These are phyloP conservation scores for Omphaloscelis lunosa DNA, from an alignment of 2,888 invertebrate species.

Conservation along the genomic window DNA sequence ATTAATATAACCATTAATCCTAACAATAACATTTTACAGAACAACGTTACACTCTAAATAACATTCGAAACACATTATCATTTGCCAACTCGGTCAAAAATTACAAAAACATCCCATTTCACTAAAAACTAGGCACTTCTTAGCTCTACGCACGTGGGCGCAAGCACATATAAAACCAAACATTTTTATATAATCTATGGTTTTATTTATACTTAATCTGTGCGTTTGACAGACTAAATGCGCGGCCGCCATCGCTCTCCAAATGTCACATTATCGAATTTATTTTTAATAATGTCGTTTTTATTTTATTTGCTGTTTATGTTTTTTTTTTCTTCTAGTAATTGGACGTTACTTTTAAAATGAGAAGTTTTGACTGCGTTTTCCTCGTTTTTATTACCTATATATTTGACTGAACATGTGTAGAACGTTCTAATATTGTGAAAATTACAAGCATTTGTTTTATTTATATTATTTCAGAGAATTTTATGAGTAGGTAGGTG, in stretches of 20 bases:
- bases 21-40: conserved; percentile 15
- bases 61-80: conserved; percentile 21
- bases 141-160: conserved; percentile 59
- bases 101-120: conserved; percentile 54
- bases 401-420: conserved; percentile 35
- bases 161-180: conserved; percentile 43
- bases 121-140: conserved; percentile 46
- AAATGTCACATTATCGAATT: conserved; percentile 64
- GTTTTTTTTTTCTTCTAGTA: conserved; percentile 39
- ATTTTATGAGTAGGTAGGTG: background rate
- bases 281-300: conserved; percentile 56
- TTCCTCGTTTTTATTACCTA: conserved; percentile 55
- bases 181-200: conserved; percentile 52
- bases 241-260: conserved; percentile 61
- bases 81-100: conserved; percentile 57
- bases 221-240: conserved; percentile 66
- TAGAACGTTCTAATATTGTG: conserved; percentile 10
- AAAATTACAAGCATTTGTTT: conserved; percentile 30
- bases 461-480: conserved; percentile 7
- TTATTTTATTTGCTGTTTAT: conserved; percentile 61
- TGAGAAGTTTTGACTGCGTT: conserved; percentile 57
- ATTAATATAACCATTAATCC: background rate
- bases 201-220: conserved; percentile 65
- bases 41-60: conserved; percentile 2
- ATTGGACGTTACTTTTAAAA: conserved; percentile 46